Base-by-base conservation (phyloP, 2,113 vertebrate genomes). In the Platysteira castanea region DNA sequence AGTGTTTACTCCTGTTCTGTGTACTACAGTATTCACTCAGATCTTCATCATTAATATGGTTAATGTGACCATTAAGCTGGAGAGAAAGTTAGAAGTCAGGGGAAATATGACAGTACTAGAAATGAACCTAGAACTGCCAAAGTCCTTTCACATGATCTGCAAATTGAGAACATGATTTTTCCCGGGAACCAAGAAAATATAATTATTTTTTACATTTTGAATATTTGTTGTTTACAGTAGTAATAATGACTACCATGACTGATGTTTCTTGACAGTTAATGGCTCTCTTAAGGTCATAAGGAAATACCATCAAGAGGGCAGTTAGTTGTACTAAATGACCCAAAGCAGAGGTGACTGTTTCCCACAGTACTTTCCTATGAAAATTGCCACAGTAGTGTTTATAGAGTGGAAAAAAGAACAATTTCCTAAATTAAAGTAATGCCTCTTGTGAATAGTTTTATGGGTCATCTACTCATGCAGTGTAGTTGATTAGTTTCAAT, bases 401-500 rank as follows among this genome's bases (percentile, higher is more conserved):
- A 56, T 64, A 64, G 56, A 86, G 49, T 64, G 56, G 71, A 80
- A 81, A 83, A 78, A 95, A 71, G 64, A 75, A 86, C 75, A 89
- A 75, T 56, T 86, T 89, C 21, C 56, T 70, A 93, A 93, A 88
- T 94, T 81, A 89, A 96, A 78, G 60, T 78, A 89, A 47, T 77
- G 24, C 16, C 53, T 75, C 80, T 88, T 80, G 61, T 81, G 83
- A 87, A 68, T 93, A 92, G 73, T 71, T 96, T 92, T 93, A 35
- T 88, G 76, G 93, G 87, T 92, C 95, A 88, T 86, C 90, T 86
- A 28, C 75, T 91, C 54, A 80, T 57, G 64, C 80, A 61, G 80
- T 53, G 60, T 93, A 83, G 82, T 90, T 97, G 86, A 96, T 95
- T 95, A 90, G 71, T 93, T 95, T 94, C 71, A 81, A 84, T 95